phyloP scores from a whole-genome alignment of 2,888 invertebrate species.

The Mamestra brassicae region DNA sequence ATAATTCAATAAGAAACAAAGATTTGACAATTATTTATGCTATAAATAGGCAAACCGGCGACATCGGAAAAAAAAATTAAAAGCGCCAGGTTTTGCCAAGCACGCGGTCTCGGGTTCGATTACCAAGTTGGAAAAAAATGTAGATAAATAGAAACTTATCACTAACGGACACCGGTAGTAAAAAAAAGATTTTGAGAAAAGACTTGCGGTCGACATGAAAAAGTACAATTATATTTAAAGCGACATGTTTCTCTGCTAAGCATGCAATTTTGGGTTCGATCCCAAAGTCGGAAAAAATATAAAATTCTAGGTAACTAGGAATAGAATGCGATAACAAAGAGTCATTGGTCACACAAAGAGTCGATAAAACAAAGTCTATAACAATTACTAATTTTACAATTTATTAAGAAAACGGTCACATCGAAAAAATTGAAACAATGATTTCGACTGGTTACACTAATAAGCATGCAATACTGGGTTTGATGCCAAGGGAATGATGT shows the following conservation, averaged over 20 bases:
- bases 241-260: too few species aligned
- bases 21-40: neutral
- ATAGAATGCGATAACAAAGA: neutral
- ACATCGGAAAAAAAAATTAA: too few species aligned
- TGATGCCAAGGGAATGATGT: neutral
- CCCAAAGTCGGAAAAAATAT: neutral
- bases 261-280: neutral
- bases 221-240: too few species aligned
- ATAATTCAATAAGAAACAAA: neutral
- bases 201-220: neutral
- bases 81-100: too few species aligned
- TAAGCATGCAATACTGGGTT: too few species aligned
- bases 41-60: too few species aligned
- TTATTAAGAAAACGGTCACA: too few species aligned
- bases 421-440: too few species aligned
- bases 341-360: too few species aligned
- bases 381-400: too few species aligned
- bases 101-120: neutral
- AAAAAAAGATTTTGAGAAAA: neutral
- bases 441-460: too few species aligned
- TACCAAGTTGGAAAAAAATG: neutral
- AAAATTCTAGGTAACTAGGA: neutral
- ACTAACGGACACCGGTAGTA: neutral
- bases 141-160: neutral
- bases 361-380: too few species aligned